Evolutionary conservation across 2,888 invertebrate species (phyloP).

Genomic region (Taphrorychus bicolor): DNA sequence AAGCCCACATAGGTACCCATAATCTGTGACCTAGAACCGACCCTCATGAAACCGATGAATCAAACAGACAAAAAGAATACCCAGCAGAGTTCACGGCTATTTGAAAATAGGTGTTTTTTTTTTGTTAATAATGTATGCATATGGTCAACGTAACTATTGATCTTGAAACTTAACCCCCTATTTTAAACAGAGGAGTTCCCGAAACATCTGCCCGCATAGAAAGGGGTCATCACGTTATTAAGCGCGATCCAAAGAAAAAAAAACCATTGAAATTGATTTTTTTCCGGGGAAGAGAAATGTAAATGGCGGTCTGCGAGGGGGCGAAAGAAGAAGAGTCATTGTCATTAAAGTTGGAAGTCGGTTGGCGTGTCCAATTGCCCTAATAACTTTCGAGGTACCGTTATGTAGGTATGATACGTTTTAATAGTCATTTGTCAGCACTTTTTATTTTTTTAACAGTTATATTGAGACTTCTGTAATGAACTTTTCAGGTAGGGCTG

Average conservation of each 20-base stretch:
- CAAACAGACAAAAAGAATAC: conserved; percentile 31
- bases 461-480: too few species aligned
- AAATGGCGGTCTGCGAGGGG: not conserved
- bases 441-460: not conserved
- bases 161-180: conserved; percentile 27
- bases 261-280: conserved; percentile 23
- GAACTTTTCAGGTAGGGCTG: too few species aligned
- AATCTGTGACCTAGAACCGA: conserved; percentile 9
- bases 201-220: conserved; percentile 33
- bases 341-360: not conserved
- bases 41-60: conserved; percentile 22
- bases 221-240: conserved; percentile 31
- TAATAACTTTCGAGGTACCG: conserved; percentile 16
- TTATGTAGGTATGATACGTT: not conserved
- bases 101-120: conserved; percentile 14
- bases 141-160: conserved; percentile 34
- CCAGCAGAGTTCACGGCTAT: conserved; percentile 30
- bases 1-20: not conserved
- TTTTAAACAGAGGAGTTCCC: conserved; percentile 28
- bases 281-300: conserved; percentile 8
- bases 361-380: conserved; percentile 21
- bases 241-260: conserved; percentile 23
- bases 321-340: not conserved
- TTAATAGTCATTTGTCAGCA: not conserved
- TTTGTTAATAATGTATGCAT: conserved; percentile 38